Evolutionary conservation across 35 echinoderm and acorn worm species (phyloP).

Genomic region (Heliocidaris tuberculata): DNA sequence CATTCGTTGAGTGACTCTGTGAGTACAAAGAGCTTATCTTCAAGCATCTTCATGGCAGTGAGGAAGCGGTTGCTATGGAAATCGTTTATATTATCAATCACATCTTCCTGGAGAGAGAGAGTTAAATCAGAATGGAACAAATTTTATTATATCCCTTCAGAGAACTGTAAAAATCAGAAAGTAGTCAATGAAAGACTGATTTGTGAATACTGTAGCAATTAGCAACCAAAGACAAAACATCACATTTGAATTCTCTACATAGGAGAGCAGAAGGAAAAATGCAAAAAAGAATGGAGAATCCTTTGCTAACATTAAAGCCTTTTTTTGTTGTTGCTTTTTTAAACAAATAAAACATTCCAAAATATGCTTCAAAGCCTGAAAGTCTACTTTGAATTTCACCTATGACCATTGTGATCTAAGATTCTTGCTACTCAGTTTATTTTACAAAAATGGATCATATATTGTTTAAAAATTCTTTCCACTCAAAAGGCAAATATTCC

Average conservation of each 20-base stretch:
- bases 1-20: slow-evolving; percentile 43
- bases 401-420: no score
- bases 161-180: neutral
- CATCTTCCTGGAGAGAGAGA: slow-evolving; percentile 25
- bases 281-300: neutral
- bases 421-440: no score
- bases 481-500: no score
- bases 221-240: neutral
- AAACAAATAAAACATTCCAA: no score
- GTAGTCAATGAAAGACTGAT: neutral
- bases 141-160: neutral
- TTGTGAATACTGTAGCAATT: neutral
- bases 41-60: neutral
- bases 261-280: neutral
- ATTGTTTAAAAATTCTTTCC: no score
- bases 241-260: neutral
- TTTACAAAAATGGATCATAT: no score
- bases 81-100: slow-evolving; percentile 8
- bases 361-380: no score
- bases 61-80: slow-evolving; percentile 36
- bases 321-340: no score
- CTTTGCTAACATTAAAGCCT: no score
- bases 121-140: neutral
- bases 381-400: no score
- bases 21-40: neutral